Percentiles rank a stretch among this genome's conserved stretches.
phyloP scores from a whole-genome alignment of 2,888 invertebrate genomes.

The Ormia ochracea region DNA sequence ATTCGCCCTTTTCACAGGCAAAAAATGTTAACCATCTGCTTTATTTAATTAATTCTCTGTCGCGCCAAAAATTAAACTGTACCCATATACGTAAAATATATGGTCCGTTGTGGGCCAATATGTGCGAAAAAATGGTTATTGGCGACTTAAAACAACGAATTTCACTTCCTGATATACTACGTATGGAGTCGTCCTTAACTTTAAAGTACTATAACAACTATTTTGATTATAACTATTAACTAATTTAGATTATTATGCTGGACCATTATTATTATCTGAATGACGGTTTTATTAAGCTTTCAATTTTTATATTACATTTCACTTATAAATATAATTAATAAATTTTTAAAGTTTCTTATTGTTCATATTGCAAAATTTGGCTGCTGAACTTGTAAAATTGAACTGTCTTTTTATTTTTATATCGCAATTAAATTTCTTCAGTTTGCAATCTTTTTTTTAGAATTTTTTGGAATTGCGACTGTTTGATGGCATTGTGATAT shows the following conservation, averaged over 20 bases:
- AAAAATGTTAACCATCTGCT: conserved; percentile 64
- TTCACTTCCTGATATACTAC: conserved; percentile 69
- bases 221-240: conserved; percentile 72
- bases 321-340: too few species aligned
- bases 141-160: conserved; percentile 69
- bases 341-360: too few species aligned
- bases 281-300: too few species aligned
- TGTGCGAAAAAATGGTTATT: conserved; percentile 72
- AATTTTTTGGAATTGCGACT: too few species aligned
- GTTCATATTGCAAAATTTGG: too few species aligned
- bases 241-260: not conserved
- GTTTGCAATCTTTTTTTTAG: too few species aligned
- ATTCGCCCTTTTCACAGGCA: conserved; percentile 68
- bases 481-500: too few species aligned
- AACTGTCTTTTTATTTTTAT: too few species aligned
- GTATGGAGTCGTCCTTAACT: conserved; percentile 67
- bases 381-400: too few species aligned
- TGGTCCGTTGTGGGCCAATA: conserved; percentile 67
- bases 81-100: conserved; percentile 64
- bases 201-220: conserved; percentile 70
- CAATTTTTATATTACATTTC: too few species aligned
- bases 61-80: conserved; percentile 66
- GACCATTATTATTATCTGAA: too few species aligned
- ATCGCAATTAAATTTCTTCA: too few species aligned
- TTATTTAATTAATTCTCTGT: conserved; percentile 63